A percentile compares a stretch with the other conserved stretches of the same genome.
Evolutionary conservation across 2,113 vertebrate genomes (phyloP).

Genomic region (Tragelaphus buxtoni): DNA sequence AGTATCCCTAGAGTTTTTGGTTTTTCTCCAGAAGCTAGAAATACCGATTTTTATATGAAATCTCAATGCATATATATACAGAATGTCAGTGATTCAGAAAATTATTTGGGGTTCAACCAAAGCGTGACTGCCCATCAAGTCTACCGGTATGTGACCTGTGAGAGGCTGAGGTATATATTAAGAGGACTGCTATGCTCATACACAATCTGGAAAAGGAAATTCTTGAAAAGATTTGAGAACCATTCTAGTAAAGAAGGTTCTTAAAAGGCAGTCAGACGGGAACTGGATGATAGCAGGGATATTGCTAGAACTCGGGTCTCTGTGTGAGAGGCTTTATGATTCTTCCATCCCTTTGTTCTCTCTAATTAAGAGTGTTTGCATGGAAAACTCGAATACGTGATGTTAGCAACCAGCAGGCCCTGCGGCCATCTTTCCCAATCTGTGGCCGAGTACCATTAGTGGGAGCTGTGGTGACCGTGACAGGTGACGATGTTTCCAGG

Average conservation of each 20-base stretch:
- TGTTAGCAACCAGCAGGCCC: neutral
- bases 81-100: neutral
- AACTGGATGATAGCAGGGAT: neutral
- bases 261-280: neutral
- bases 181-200: neutral
- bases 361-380: neutral
- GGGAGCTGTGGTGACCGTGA: neutral
- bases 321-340: neutral
- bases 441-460: neutral
- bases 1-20: neutral
- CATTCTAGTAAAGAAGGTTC: neutral
- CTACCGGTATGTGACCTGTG: accelerated
- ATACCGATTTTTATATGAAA: neutral
- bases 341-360: slow-evolving; percentile 31
- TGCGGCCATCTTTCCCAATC: neutral
- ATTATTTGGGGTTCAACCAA: neutral
- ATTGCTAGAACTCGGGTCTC: neutral
- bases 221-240: neutral
- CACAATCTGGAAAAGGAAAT: neutral
- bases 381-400: neutral
- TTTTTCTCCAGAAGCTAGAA: neutral
- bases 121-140: neutral
- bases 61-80: neutral
- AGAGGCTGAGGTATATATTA: neutral
- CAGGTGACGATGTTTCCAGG: neutral